Conservation (phyloP, 2,888 invertebrate species). For the Xestia c-nigrum region DNA sequence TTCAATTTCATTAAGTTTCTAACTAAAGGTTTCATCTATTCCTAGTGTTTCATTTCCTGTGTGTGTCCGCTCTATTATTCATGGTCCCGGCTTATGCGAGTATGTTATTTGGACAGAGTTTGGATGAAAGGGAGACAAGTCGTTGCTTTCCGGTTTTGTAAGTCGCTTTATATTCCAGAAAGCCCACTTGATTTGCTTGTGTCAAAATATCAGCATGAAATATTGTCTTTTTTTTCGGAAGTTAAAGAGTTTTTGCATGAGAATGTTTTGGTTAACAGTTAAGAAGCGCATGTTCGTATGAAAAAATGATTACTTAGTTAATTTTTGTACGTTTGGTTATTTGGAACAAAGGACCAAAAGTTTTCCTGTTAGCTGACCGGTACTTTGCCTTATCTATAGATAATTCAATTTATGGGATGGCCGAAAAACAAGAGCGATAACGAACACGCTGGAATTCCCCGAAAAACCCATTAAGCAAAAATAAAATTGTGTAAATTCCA, state of each 20-base stretch:
- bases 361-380: slow-evolving; percentile 33
- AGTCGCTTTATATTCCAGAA: slow-evolving; percentile 25
- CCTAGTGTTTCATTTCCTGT: slow-evolving; percentile 74
- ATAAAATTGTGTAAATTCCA: slow-evolving; percentile 25
- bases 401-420: slow-evolving; percentile 49
- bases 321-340: not conserved
- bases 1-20: slow-evolving; percentile 52
- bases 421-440: slow-evolving; percentile 35
- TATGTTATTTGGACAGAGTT: slow-evolving; percentile 65
- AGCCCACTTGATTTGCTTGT: slow-evolving; percentile 28
- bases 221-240: slow-evolving; percentile 22
- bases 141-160: slow-evolving; percentile 11
- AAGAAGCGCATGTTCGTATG: not conserved
- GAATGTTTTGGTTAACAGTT: not conserved
- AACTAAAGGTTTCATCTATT: slow-evolving; percentile 59
- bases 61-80: slow-evolving; percentile 74
- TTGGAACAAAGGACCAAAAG: slow-evolving; percentile 4
- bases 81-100: slow-evolving; percentile 66
- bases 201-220: slow-evolving; percentile 41
- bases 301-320: not conserved
- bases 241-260: slow-evolving; percentile 5
- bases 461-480: slow-evolving; percentile 31
- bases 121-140: slow-evolving; percentile 7
- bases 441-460: slow-evolving; percentile 19
- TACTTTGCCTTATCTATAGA: slow-evolving; percentile 39